phyloP scores from a whole-genome alignment of 2,797 vertebrate genomes.

The Spinibarbus caldwelli region DNA sequence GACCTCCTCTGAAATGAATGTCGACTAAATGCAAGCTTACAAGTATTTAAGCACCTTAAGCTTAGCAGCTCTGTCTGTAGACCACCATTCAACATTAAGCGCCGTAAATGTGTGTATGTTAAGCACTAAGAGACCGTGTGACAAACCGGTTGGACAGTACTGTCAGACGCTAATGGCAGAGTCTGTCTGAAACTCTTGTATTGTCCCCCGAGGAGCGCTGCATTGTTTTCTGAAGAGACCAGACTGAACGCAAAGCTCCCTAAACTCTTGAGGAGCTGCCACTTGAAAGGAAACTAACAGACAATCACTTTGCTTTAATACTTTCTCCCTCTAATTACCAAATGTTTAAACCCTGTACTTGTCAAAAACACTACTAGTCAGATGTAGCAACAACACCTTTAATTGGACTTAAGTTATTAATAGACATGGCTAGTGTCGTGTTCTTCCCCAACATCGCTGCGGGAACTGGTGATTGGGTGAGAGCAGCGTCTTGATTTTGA shows the following conservation, averaged over 20 bases:
- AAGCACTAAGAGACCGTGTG: background rate
- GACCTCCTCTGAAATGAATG: slow-evolving; percentile 28
- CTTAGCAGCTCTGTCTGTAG: slow-evolving; percentile 1
- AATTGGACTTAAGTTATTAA: slow-evolving; percentile 57
- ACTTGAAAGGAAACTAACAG: slow-evolving; percentile 41
- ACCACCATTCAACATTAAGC: slow-evolving; percentile 8
- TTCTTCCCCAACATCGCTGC: slow-evolving; percentile 2
- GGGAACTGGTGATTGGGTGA: slow-evolving; percentile 38
- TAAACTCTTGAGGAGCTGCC: slow-evolving; percentile 43
- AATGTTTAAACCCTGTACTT: slow-evolving; percentile 37
- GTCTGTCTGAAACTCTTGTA: slow-evolving; percentile 53
- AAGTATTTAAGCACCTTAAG: slow-evolving; percentile 34
- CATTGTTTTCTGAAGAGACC: slow-evolving; percentile 12
- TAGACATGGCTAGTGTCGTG: slow-evolving; percentile 37
- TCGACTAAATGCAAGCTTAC: slow-evolving; percentile 25
- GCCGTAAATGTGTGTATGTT: background rate
- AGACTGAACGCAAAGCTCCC: slow-evolving; percentile 19
- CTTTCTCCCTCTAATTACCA: slow-evolving; percentile 53
- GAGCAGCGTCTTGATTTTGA: slow-evolving; percentile 38
- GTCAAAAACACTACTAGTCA: slow-evolving; percentile 52
- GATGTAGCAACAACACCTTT: slow-evolving; percentile 49
- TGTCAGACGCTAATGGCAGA: slow-evolving; percentile 51
- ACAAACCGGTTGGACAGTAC: slow-evolving; percentile 24
- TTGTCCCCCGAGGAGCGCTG: slow-evolving; percentile 4
- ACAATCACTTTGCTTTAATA: slow-evolving; percentile 42